Base-by-base conservation (phyloP, 2,113 vertebrate species). In the Aspiorhynchus laticeps region DNA sequence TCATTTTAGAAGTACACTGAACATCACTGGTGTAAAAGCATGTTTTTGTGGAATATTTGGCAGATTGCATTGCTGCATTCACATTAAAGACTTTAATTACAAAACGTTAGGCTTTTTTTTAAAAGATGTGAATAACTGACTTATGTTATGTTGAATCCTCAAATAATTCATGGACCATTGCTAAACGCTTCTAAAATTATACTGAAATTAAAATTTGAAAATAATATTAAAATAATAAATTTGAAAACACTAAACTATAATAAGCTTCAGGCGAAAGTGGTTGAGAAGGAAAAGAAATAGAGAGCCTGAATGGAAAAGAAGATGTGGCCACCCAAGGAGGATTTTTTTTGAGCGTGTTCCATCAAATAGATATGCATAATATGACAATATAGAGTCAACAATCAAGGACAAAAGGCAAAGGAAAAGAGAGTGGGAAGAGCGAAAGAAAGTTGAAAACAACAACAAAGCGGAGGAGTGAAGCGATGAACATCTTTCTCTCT, bases 401-500 rank as follows among this genome's bases (percentile, higher is more conserved):
- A 61, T 80, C 53, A 80, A 80, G 43, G 78, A 61, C 53, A 61
- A 76, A 48, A 79, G 36, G 15, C 28, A 53, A 15, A 78, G 73
- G 24, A 43, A 75, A 10, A 73, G 17, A 77, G 59, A 31, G 26
- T 56, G 51, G 24, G 74, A 56, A 59, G 43, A 71, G 26, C 6
- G 59, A 82, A 77, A 84, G 46, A 48, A 74, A 65, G 63, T 24
- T 80, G 43, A 85, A 86, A 83, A 92, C 91, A 85, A 89, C 91
- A 90, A 87, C 91, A 90, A 86, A 85, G 3, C 26, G 90, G 85
- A 88, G 87, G 61, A 79, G 84, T 85, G 90, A 88, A 88, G 92
- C 88, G 88, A 93, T 87, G 79, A 90, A 90, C 90, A 91, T 92
- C 89, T 89, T 85, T 88, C 87, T 91, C 90, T 91, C 90, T 86